Evolutionary conservation across 2,113 vertebrate species (phyloP), one percentile per base, ranked within the genome.

Genomic region (Haliaeetus leucogaster): DNA sequence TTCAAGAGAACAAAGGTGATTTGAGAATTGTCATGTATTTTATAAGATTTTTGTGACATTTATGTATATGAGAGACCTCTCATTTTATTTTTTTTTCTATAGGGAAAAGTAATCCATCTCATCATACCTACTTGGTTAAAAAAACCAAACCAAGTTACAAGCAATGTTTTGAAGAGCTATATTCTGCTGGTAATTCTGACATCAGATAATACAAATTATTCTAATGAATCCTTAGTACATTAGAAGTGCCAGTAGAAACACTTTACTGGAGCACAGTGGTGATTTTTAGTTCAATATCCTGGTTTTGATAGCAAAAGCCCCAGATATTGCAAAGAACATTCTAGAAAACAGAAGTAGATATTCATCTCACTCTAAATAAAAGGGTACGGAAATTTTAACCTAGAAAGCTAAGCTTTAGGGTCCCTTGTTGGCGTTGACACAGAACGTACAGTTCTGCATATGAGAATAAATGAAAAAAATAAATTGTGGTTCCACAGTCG

Each of bases 371-470:
- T 52, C 14, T 62, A 81, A 81, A 78, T n/a, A 30, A 76, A 81
- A 36, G 3, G 1, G 9, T 38, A 71, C 42, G 71, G 10, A 74
- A 66, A 26, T 74, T 82, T 79, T 67, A 20, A 45, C 38, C 9
- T 61, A 45, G 13, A 82, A 94, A 71, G 4, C 3, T 48, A 23
- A 73, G 10, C 5, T 78, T 89, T 58, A 36, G 7, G 30, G 36
- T 43, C 7, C 1, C 0, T 38, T 78, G 3, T 34, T 67, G 21
- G 4, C 7, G 32, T 52, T 50, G 17, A 23, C 26, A 38, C 8
- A 76, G 63, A 36, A 48, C 0, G 0, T 38, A n/a, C 4, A 16
- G 25, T n/a, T 32, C 32, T 70, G 9, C 7, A 55, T 4, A 3
- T 47, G 11, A 72, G 9, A 81, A 78, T 16, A 70, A 81, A 48